A percentile compares a stretch with the other conserved stretches of the same genome.
phyloP scores from a whole-genome alignment of 2,888 invertebrate species.

The Parnassius apollo region DNA sequence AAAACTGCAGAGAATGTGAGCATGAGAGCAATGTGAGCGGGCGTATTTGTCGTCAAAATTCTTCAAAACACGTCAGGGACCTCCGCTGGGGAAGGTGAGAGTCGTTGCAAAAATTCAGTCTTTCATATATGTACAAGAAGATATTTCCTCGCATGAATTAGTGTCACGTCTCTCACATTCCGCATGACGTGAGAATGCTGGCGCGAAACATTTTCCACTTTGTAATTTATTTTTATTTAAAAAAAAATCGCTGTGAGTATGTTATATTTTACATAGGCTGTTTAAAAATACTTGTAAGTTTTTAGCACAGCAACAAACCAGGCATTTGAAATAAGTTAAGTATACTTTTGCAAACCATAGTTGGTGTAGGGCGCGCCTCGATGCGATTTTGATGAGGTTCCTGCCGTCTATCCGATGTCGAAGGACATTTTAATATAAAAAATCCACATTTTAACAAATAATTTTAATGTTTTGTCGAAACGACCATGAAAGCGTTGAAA shows the following conservation, averaged over 20 bases:
- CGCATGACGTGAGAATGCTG: slow-evolving; percentile 46
- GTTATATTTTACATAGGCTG: too few species aligned
- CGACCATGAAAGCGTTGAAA: slow-evolving; percentile 14
- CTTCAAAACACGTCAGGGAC: slow-evolving; percentile 37
- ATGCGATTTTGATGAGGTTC: slow-evolving; percentile 17
- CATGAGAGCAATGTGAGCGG: slow-evolving; percentile 42
- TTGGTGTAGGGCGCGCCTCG: slow-evolving; percentile 45
- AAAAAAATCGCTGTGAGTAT: too few species aligned
- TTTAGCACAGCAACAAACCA: too few species aligned
- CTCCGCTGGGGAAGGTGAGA: slow-evolving; percentile 33
- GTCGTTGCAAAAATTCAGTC: slow-evolving; percentile 50
- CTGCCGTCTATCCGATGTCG: slow-evolving; percentile 3
- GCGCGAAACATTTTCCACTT: slow-evolving; percentile 47
- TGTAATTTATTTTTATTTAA: slow-evolving; percentile 28
- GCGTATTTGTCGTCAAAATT: slow-evolving; percentile 33
- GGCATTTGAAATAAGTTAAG: neutral
- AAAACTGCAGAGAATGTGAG: slow-evolving; percentile 28
- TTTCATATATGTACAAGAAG: slow-evolving; percentile 40
- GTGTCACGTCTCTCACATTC: slow-evolving; percentile 59
- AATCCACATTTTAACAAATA: slow-evolving; percentile 12
- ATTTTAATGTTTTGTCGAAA: slow-evolving; percentile 8
- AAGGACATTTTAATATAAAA: slow-evolving; percentile 22
- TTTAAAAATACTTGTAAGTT: too few species aligned
- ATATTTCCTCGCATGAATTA: slow-evolving; percentile 72
- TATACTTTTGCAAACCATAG: slow-evolving; percentile 39